Evolutionary conservation across 2,888 invertebrate species (phyloP), one percentile per base, ranked within the genome.

Genomic region (Serrognathus titanus): DNA sequence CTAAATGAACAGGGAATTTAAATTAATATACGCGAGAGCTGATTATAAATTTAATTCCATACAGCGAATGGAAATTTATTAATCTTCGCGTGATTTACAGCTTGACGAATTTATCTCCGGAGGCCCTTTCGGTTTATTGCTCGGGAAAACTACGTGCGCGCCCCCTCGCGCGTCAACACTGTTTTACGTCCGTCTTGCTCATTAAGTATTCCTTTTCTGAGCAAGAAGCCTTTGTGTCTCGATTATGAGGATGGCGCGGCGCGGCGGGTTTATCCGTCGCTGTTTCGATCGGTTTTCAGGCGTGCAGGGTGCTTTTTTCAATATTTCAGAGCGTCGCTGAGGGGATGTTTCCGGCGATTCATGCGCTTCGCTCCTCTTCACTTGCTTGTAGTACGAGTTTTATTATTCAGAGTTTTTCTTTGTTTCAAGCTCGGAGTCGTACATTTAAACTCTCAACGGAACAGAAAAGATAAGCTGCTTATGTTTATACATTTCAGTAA

Each of bases 161-260:
- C 43, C 43, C 43, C 20, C 16, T 43, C 6, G n/a, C 20, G 43
- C n/a, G 12, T 43, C 43, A 43, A 40, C 43, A 43, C 20, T 43
- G 43, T 43, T 43, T 11, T 11, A 43, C 20, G 20, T 43, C 40
- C 12, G 39, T 20, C 41, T n/a, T 41, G 16, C 24, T 51, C 51
- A 51, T 51, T 51, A 51, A 40, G 31, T 51, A 51, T 51, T 51
- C 51, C 43, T 43, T 51, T 51, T 51, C 51, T 24, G 41, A 16
- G 41, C 10, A 11, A 16, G 39, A 41, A 20, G 40, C 51, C 51
- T 51, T 51, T 51, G 40, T 51, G 51, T 40, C 24, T 40, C 24
- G 40, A 51, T 51, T 51, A 51, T 43, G 24, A 51, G 40, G 43
- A 48, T 16, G 12, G 35, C 13, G 49, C 35, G 12, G 35, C n/a